phyloP scores from a whole-genome alignment of 1,140 invertebrate genomes.

The Piezodorus guildinii region DNA sequence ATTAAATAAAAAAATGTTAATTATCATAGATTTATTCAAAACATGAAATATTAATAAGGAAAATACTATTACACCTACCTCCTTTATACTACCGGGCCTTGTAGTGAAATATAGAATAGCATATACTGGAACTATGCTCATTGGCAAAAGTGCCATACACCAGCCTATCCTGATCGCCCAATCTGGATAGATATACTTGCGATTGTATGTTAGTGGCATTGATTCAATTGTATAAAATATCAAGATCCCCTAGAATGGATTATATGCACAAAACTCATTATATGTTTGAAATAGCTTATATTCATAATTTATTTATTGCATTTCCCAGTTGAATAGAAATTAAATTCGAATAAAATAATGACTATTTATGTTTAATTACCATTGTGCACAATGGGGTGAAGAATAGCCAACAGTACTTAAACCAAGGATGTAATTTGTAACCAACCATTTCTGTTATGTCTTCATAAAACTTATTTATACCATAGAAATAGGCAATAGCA shows the following conservation, averaged over 20 bases:
- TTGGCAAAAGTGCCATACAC: slow-evolving; percentile 58
- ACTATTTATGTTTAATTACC: slow-evolving; percentile 33
- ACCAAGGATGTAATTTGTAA: slow-evolving; percentile 36
- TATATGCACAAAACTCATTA: neutral
- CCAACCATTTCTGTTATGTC: slow-evolving; percentile 56
- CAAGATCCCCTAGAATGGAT: slow-evolving; percentile 50
- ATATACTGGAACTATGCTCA: slow-evolving; percentile 58
- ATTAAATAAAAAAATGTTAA: too few species aligned
- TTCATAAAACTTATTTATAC: slow-evolving; percentile 43
- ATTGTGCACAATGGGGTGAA: slow-evolving; percentile 47
- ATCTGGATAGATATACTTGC: slow-evolving; percentile 54
- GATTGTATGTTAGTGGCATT: slow-evolving; percentile 49
- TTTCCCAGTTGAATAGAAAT: neutral
- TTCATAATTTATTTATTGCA: neutral
- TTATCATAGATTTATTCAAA: too few species aligned
- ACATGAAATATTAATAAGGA: too few species aligned
- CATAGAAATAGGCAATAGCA: slow-evolving; percentile 52
- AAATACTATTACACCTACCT: slow-evolving; percentile 33
- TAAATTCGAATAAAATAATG: neutral
- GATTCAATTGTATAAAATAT: slow-evolving; percentile 56
- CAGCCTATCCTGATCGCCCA: slow-evolving; percentile 65
- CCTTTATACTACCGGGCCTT: slow-evolving; percentile 35
- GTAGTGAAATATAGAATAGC: slow-evolving; percentile 43
- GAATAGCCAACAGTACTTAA: slow-evolving; percentile 46
- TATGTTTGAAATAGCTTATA: neutral